Percentiles rank a stretch among this genome's conserved stretches.
Evolutionary conservation across 2,888 invertebrate genomes (phyloP).

Genomic region (Chrysolina oricalcia): DNA sequence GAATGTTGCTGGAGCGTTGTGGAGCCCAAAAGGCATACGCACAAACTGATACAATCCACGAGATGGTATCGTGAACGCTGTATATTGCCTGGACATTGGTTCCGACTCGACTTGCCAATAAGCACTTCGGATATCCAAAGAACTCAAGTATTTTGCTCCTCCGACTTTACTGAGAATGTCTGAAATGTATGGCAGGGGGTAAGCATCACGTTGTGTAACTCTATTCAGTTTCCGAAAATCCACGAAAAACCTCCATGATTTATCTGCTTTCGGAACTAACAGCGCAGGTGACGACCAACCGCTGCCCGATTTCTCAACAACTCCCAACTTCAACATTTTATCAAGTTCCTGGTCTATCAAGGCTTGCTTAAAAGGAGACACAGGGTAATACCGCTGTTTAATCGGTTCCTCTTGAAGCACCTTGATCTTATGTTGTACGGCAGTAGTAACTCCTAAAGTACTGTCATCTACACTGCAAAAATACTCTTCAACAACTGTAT

Average conservation of each 20-base stretch:
- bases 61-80: conserved; percentile 60
- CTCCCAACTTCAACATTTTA: not conserved
- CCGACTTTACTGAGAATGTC: conserved; percentile 60
- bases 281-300: conserved; percentile 50
- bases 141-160: conserved; percentile 59
- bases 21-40: conserved; percentile 60
- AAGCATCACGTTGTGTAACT: conserved; percentile 59
- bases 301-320: not conserved
- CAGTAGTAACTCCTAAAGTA: not conserved
- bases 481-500: not conserved
- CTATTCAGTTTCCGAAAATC: conserved; percentile 50
- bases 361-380: not conserved
- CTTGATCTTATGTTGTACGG: not conserved
- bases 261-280: conserved; percentile 56
- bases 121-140: conserved; percentile 58
- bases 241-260: not conserved
- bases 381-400: not conserved
- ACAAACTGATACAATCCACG: conserved; percentile 60
- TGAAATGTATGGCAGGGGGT: conserved; percentile 61
- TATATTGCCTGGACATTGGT: conserved; percentile 48
- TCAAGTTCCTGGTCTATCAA: not conserved
- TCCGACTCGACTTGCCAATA: conserved; percentile 60
- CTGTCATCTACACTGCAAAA: not conserved
- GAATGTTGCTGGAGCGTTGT: conserved; percentile 59
- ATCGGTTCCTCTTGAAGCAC: not conserved